Conservation (phyloP, 2,797 vertebrate genomes). For the Melanotaenia trifasciata region DNA sequence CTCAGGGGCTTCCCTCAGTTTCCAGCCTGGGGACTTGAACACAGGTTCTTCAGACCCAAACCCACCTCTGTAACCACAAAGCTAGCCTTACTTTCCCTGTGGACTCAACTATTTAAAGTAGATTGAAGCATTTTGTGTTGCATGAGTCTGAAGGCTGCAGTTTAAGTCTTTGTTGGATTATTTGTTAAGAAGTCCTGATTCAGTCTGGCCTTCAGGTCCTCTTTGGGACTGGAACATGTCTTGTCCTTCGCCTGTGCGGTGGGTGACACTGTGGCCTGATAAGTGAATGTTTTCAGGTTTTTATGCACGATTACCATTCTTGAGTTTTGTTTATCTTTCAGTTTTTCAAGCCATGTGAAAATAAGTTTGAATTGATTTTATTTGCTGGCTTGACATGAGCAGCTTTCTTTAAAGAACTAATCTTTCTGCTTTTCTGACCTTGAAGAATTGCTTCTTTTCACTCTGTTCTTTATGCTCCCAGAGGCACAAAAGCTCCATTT, state of each 20-base stretch:
- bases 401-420: background rate
- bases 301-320: background rate
- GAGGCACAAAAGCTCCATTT: background rate
- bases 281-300: background rate
- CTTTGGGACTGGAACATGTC: background rate
- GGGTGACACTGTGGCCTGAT: background rate
- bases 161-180: background rate
- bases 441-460: background rate
- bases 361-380: background rate
- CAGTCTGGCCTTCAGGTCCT: background rate
- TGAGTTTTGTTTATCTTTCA: background rate
- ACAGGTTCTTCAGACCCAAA: too few relatives aligned
- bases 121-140: background rate
- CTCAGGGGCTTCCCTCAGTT: too few relatives aligned
- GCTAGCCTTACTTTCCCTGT: too few relatives aligned
- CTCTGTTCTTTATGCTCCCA: background rate
- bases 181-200: background rate
- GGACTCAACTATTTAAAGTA: background rate
- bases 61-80: too few relatives aligned
- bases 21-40: too few relatives aligned
- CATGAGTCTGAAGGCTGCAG: background rate
- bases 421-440: conserved; percentile 15
- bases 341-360: background rate
- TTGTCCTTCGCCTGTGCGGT: background rate
- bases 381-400: background rate